Conservation (phyloP, 2,888 invertebrate species). For the Rotaria macrura region DNA sequence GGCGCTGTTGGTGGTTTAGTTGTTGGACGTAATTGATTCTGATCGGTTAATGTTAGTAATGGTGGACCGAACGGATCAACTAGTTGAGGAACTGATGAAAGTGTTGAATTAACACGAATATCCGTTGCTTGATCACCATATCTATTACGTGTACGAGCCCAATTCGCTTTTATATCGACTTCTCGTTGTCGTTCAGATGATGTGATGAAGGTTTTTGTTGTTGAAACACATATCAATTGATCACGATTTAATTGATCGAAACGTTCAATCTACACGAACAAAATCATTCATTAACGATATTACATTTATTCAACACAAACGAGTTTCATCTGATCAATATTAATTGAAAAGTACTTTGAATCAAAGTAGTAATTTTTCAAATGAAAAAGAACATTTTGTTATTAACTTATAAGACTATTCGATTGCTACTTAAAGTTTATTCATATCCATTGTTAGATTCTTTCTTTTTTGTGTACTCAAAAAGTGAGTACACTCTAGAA, state of each 20-base stretch:
- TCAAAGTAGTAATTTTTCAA: too few species aligned
- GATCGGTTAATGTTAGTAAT: conserved; percentile 30
- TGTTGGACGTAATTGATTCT: background rate
- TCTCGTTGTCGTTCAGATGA: conserved; percentile 37
- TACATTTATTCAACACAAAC: too few species aligned
- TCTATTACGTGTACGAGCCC: conserved; percentile 46
- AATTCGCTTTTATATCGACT: conserved; percentile 49
- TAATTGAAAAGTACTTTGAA: too few species aligned
- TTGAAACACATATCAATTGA: conserved; percentile 45
- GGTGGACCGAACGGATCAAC: conserved; percentile 49
- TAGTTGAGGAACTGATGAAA: conserved; percentile 40
- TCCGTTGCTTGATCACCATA: conserved; percentile 47
- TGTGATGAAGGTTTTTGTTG: conserved; percentile 41
- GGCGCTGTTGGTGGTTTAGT: background rate
- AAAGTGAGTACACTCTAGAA: too few species aligned
- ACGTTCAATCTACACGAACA: conserved; percentile 39
- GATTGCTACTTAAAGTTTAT: too few species aligned
- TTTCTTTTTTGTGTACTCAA: too few species aligned
- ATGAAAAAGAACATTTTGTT: too few species aligned
- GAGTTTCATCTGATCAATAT: too few species aligned
- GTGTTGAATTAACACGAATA: conserved; percentile 40
- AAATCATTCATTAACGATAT: too few species aligned
- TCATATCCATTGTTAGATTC: too few species aligned
- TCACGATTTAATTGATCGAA: conserved; percentile 44
- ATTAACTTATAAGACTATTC: too few species aligned